These are phyloP conservation scores for Melanargia galathea DNA, from an alignment of 2,888 invertebrate genomes.

Conservation along the genomic window DNA sequence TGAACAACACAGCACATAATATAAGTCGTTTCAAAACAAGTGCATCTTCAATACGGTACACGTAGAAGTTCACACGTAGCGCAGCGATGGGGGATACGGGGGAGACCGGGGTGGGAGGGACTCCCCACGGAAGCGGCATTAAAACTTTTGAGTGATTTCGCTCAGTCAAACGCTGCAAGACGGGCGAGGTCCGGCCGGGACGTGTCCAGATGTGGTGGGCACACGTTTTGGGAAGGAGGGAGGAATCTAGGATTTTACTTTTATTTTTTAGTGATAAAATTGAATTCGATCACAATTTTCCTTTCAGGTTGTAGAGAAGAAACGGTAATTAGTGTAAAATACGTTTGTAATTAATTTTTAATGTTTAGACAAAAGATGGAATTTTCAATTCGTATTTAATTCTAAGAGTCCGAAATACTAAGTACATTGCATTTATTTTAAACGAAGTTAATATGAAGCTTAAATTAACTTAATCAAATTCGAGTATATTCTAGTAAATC, in stretches of 20 bases:
- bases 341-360: too few species aligned
- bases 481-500: too few species aligned
- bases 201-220: constrained; percentile 47
- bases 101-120: constrained; percentile 35
- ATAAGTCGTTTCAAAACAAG: constrained; percentile 28
- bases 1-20: constrained; percentile 12
- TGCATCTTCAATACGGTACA: constrained; percentile 42
- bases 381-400: too few species aligned
- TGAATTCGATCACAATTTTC: too few species aligned
- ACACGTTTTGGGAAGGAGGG: constrained; percentile 44
- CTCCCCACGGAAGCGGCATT: constrained; percentile 77
- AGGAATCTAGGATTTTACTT: constrained; percentile 33
- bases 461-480: too few species aligned
- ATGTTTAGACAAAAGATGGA: too few species aligned
- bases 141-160: constrained; percentile 82
- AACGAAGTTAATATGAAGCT: too few species aligned
- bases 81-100: constrained; percentile 37
- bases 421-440: too few species aligned
- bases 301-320: too few species aligned
- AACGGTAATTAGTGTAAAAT: too few species aligned
- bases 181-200: constrained; percentile 61
- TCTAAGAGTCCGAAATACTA: too few species aligned
- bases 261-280: background rate
- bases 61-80: constrained; percentile 46
- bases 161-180: constrained; percentile 79